These are phyloP conservation scores for Balanococcus diminutus DNA, from an alignment of 2,888 invertebrate species.

Conservation along the genomic window DNA sequence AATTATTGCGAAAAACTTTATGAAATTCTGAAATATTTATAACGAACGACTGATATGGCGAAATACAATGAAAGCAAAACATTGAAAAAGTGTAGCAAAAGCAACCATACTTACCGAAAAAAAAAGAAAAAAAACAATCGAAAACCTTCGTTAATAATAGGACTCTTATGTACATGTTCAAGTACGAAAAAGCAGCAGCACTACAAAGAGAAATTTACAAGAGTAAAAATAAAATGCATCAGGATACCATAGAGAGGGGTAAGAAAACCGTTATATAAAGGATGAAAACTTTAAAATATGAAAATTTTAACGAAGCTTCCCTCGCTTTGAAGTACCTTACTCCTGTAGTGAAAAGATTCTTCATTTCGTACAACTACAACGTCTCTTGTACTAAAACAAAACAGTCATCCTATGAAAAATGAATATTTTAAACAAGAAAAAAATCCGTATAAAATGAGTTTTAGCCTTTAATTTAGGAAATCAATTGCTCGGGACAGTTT, in stretches of 20 bases:
- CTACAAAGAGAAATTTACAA: constrained; percentile 39
- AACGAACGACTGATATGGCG: constrained; percentile 12
- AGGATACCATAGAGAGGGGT: background rate
- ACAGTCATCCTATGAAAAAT: background rate
- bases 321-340: constrained; percentile 42
- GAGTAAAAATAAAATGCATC: constrained; percentile 30
- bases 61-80: constrained; percentile 32
- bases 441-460: constrained; percentile 12
- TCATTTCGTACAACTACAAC: background rate
- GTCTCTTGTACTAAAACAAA: background rate
- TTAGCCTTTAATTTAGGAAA: constrained; percentile 8
- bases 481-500: background rate
- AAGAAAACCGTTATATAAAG: constrained; percentile 24
- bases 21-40: constrained; percentile 12
- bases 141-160: constrained; percentile 57
- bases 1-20: constrained; percentile 7
- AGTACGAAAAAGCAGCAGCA: constrained; percentile 52
- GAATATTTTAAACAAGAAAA: background rate
- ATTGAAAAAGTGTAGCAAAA: constrained; percentile 16
- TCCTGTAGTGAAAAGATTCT: constrained; percentile 17
- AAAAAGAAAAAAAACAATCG: constrained; percentile 56
- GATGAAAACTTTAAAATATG: constrained; percentile 49
- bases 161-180: constrained; percentile 55
- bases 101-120: constrained; percentile 19
- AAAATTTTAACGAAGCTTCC: constrained; percentile 50